Evolutionary conservation across 1,140 invertebrate genomes (phyloP).

Genomic region (Amyelois transitella): DNA sequence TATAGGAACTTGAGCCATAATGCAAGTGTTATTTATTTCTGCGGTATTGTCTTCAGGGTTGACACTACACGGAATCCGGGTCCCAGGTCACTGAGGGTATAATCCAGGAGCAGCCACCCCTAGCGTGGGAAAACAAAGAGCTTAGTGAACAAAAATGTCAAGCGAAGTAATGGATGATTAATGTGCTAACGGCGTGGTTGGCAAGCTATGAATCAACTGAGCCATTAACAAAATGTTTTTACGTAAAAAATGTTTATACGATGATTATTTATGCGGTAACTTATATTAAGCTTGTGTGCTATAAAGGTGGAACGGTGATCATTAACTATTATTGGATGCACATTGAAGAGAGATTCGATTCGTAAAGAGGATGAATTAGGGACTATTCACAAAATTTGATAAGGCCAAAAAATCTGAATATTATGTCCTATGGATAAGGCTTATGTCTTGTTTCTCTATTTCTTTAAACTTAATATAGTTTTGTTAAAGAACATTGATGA

Average conservation of each 20-base stretch:
- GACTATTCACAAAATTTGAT: too few species aligned
- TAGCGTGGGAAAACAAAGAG: conserved; percentile 35
- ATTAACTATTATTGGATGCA: too few species aligned
- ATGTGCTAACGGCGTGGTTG: not conserved
- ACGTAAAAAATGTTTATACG: not conserved
- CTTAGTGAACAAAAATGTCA: conserved; percentile 15
- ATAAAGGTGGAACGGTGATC: too few species aligned
- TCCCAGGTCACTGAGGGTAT: conserved; percentile 62
- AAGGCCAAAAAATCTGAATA: too few species aligned
- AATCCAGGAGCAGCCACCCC: conserved; percentile 53
- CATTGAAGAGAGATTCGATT: too few species aligned
- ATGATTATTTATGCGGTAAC: too few species aligned
- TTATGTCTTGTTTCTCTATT: too few species aligned
- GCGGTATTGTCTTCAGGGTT: conserved; percentile 1
- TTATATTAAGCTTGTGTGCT: too few species aligned
- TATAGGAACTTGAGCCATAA: conserved; percentile 17
- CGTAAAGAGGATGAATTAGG: too few species aligned
- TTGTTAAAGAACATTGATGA: too few species aligned
- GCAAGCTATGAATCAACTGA: not conserved
- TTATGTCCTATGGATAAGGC: too few species aligned
- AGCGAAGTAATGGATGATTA: not conserved
- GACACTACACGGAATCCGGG: conserved; percentile 46
- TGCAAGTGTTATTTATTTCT: not conserved
- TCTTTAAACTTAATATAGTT: too few species aligned
- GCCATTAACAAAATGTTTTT: not conserved